Conservation (phyloP, 1,140 invertebrate genomes). For the Pogonomyrmex californicus region DNA sequence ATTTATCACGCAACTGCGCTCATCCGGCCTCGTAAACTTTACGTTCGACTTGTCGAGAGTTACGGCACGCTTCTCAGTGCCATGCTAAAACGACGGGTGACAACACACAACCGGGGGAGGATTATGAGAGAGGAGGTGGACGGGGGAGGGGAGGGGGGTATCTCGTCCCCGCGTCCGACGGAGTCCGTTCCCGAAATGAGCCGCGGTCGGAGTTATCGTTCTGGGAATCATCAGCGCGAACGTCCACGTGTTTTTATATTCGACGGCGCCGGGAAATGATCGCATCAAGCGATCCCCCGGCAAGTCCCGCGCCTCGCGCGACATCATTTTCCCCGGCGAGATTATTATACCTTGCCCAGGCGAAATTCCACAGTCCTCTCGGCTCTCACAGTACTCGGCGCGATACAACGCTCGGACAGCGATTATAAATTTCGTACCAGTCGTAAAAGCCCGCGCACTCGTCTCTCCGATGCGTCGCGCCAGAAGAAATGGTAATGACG, state of each 20-base stretch:
- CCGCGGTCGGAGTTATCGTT: not conserved
- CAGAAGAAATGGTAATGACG: slow-evolving; percentile 16
- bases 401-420: not conserved
- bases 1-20: slow-evolving; percentile 74
- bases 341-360: not conserved
- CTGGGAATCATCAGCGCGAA: slow-evolving; percentile 6
- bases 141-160: no score
- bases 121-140: not conserved
- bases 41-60: slow-evolving; percentile 72
- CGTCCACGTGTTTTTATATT: slow-evolving; percentile 13
- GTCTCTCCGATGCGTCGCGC: not conserved
- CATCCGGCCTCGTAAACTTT: slow-evolving; percentile 76
- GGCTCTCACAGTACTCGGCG: not conserved
- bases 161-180: not conserved
- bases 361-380: not conserved
- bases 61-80: slow-evolving; percentile 55
- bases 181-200: not conserved
- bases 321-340: not conserved
- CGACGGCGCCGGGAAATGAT: not conserved
- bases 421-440: slow-evolving; percentile 26
- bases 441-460: not conserved
- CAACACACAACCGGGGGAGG: not conserved
- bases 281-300: not conserved
- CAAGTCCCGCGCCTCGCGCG: not conserved
- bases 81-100: slow-evolving; percentile 51